These are phyloP conservation scores for Daktulosphaira vitifoliae DNA, from an alignment of 1,140 invertebrate genomes.

Conservation along the genomic window DNA sequence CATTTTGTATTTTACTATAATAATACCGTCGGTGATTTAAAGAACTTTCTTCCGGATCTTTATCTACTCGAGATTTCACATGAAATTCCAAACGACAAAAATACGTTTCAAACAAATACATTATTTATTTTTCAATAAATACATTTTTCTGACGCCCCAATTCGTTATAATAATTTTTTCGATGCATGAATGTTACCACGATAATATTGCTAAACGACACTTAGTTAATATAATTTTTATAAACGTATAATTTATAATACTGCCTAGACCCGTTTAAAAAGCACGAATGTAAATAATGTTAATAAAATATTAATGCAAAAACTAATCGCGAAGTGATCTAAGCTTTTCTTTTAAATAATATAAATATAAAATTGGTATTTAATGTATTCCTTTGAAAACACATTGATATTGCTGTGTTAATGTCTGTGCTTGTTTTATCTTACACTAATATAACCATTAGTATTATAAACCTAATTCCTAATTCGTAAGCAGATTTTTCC, in stretches of 20 bases:
- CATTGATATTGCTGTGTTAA: no score
- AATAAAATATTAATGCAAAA: not conserved
- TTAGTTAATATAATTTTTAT: not conserved
- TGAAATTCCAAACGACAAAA: not conserved
- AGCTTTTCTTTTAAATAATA: no score
- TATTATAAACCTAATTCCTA: no score
- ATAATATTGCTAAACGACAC: no score
- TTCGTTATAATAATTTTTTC: not conserved
- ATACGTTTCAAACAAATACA: not conserved
- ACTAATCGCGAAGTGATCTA: no score
- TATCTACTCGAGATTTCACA: slow-evolving; percentile 21
- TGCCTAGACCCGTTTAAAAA: not conserved
- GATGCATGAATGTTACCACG: slow-evolving; percentile 14
- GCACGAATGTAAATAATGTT: slow-evolving; percentile 3
- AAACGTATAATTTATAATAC: no score
- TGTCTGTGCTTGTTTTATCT: no score
- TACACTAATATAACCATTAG: no score
- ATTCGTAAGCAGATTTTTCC: no score
- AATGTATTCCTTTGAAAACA: no score
- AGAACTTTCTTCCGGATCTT: slow-evolving; percentile 28
- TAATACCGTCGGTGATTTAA: slow-evolving; percentile 28
- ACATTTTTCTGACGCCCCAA: no score
- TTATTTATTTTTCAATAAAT: not conserved
- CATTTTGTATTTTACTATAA: not conserved
- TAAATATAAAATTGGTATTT: no score